Conservation (phyloP, 2,888 invertebrate genomes). For the Sphinx pinastri region DNA sequence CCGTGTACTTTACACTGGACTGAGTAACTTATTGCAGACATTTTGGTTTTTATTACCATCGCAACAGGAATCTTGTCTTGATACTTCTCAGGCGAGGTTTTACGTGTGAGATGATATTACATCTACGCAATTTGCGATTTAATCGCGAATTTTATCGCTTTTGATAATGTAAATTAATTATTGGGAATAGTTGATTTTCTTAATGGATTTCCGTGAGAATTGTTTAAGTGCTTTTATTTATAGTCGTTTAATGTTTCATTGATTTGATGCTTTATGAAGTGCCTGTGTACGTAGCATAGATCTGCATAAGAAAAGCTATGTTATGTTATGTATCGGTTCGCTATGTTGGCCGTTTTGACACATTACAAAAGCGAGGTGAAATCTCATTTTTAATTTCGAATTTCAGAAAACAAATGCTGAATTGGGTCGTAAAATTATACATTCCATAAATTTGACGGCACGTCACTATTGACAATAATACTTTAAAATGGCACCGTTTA, state of each 20-base stretch:
- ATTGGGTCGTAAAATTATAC: too few species aligned
- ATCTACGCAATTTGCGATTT: neutral
- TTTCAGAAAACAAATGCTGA: too few species aligned
- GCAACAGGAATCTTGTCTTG: neutral
- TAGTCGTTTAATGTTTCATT: neutral
- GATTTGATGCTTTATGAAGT: neutral
- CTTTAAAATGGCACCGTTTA: too few species aligned
- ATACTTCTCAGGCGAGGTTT: neutral
- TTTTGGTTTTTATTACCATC: constrained; percentile 18
- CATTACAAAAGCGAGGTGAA: too few species aligned
- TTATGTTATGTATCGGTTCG: too few species aligned
- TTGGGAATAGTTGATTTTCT: neutral
- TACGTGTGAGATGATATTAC: neutral
- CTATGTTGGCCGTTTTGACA: too few species aligned
- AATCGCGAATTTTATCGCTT: constrained; percentile 22
- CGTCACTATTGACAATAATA: too few species aligned
- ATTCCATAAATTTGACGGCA: too few species aligned
- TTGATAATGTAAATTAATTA: constrained; percentile 4
- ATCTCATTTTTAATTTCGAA: too few species aligned
- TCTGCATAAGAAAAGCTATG: too few species aligned
- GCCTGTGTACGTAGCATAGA: too few species aligned
- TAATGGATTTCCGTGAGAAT: constrained; percentile 1
- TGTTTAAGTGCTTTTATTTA: neutral
- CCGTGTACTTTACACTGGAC: constrained; percentile 17
- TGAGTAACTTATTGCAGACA: constrained; percentile 24